Percentiles rank a stretch among this genome's conserved stretches.
These are phyloP conservation scores for Lasioglossum leucozonium DNA, from an alignment of 2,888 invertebrate species.

Conservation along the genomic window DNA sequence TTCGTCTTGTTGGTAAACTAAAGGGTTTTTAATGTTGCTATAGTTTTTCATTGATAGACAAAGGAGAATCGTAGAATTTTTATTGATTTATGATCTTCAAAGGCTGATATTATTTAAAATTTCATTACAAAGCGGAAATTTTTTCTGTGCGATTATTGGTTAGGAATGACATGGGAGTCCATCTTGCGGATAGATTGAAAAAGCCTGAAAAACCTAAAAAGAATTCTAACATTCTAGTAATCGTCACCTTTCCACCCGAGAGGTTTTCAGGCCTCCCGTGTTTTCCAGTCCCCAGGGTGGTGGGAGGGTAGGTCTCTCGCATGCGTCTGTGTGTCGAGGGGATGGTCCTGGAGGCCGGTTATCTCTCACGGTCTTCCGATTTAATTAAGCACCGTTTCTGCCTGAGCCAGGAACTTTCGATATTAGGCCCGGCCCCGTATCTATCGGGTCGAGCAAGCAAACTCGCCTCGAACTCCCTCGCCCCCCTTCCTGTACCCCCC, in stretches of 20 bases:
- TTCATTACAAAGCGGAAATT: neutral
- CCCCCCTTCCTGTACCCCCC: neutral
- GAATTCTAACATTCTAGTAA: neutral
- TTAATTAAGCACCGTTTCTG: slow-evolving; percentile 75
- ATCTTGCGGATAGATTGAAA: neutral
- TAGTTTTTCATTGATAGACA: neutral
- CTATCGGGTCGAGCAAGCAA: slow-evolving; percentile 69
- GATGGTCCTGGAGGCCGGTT: slow-evolving; percentile 48
- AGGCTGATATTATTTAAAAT: neutral
- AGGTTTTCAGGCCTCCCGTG: slow-evolving; percentile 12
- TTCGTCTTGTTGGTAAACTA: neutral
- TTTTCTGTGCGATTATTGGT: neutral
- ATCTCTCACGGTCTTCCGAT: slow-evolving; percentile 75
- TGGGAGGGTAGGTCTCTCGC: slow-evolving; percentile 10
- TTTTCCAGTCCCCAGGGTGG: slow-evolving; percentile 35
- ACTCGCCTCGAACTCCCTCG: slow-evolving; percentile 44
- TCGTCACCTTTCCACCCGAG: neutral
- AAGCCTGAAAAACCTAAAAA: neutral
- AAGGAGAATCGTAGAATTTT: neutral
- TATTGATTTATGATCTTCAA: too few relatives aligned
- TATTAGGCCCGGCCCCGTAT: slow-evolving; percentile 71
- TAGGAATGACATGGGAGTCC: neutral
- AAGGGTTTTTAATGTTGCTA: neutral
- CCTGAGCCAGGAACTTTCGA: slow-evolving; percentile 71
- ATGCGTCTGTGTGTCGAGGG: neutral